A percentile compares a stretch with the other conserved stretches of the same genome.
Conservation (phyloP, 2,888 invertebrate species). For the Perizoma affinitatum region DNA sequence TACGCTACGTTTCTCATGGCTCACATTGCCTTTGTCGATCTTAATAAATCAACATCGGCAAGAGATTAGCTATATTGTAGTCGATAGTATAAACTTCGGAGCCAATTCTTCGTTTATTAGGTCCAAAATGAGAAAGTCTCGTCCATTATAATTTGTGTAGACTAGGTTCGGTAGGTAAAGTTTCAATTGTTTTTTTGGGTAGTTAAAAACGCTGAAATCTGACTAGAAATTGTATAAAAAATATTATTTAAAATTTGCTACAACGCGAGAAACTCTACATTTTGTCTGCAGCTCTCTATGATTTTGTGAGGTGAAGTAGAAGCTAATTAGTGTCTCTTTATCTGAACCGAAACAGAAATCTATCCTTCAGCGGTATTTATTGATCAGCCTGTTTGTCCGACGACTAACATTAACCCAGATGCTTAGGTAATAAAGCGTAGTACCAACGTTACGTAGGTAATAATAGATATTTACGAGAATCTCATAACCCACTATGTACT, state of each 20-base stretch:
- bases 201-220: no score
- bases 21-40: constrained; percentile 11
- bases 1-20: constrained; percentile 10
- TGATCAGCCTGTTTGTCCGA: constrained; percentile 25
- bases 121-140: no score
- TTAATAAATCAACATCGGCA: constrained; percentile 17
- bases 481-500: background rate
- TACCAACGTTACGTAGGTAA: constrained; percentile 6
- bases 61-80: background rate
- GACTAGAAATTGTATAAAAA: no score
- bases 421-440: constrained; percentile 6
- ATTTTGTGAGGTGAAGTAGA: no score
- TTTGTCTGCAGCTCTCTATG: no score
- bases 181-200: no score
- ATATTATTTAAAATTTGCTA: no score
- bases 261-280: no score
- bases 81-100: no score
- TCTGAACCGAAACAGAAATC: background rate
- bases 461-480: constrained; percentile 7
- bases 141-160: no score
- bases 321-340: no score
- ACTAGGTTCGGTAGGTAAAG: no score
- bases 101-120: background rate
- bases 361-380: constrained; percentile 6
- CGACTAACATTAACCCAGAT: constrained; percentile 24